These are phyloP conservation scores for Silvanus unidentatus DNA, from an alignment of 2,888 invertebrate genomes.

Conservation along the genomic window DNA sequence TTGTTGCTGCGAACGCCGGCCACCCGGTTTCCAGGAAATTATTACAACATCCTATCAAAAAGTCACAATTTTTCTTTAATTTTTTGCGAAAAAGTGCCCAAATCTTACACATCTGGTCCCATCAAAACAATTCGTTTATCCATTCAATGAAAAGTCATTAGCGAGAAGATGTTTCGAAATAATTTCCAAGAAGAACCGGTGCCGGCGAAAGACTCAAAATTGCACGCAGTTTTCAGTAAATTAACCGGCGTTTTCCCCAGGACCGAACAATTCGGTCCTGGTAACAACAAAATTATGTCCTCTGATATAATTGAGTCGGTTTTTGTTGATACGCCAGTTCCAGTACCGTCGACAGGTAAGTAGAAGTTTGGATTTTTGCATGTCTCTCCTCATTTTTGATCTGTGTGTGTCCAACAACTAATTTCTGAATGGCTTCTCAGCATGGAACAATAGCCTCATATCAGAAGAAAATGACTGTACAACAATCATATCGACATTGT, in stretches of 20 bases:
- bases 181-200: conserved; percentile 32
- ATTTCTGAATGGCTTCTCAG: no score
- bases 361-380: no score
- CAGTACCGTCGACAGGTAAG: conserved; percentile 36
- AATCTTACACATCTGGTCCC: background rate
- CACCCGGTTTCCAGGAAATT: conserved; percentile 11
- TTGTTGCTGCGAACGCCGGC: conserved; percentile 30
- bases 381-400: no score
- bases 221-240: conserved; percentile 40
- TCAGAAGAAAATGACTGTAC: conserved; percentile 40
- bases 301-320: conserved; percentile 42
- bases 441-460: background rate
- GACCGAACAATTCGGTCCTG: conserved; percentile 34
- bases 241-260: conserved; percentile 34
- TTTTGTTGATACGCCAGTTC: conserved; percentile 37
- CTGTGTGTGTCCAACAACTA: no score
- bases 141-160: conserved; percentile 3
- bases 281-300: conserved; percentile 37
- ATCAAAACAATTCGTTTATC: background rate
- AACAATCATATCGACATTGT: conserved; percentile 61
- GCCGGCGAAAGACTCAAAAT: conserved; percentile 29
- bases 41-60: conserved; percentile 1
- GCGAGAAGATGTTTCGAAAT: conserved; percentile 27
- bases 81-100: background rate
- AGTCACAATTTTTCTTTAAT: background rate